Percentiles rank a stretch among this genome's conserved stretches.
These are phyloP conservation scores for Drosophila tropicalis DNA, from an alignment of 1,140 invertebrate genomes.

Conservation along the genomic window DNA sequence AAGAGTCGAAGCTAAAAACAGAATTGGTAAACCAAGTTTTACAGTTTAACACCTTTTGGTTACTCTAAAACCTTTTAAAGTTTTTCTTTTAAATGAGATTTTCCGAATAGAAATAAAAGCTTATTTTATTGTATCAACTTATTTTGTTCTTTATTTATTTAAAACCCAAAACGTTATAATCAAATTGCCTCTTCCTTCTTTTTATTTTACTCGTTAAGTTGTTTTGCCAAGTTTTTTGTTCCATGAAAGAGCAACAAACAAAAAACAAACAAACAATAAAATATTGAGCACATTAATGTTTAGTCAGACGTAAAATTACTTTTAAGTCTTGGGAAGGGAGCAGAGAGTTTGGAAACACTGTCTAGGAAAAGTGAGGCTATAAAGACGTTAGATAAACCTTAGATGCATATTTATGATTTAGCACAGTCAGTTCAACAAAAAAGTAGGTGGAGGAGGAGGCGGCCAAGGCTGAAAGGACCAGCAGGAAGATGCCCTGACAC, in stretches of 20 bases:
- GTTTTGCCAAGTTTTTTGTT: constrained; percentile 32
- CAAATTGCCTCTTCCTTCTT: background rate
- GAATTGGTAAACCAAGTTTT: no score
- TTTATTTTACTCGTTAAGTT: constrained; percentile 58
- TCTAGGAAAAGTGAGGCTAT: constrained; percentile 40
- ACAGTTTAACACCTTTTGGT: no score
- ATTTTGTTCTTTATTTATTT: background rate
- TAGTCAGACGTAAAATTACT: constrained; percentile 84
- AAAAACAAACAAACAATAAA: constrained; percentile 83
- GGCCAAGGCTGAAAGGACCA: background rate
- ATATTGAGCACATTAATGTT: constrained; percentile 83
- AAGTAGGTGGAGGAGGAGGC: constrained; percentile 28
- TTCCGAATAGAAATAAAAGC: background rate
- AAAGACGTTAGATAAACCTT: constrained; percentile 79
- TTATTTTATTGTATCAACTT: constrained; percentile 16
- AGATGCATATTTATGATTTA: constrained; percentile 81
- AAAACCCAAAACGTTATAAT: constrained; percentile 1
- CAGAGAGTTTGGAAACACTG: constrained; percentile 40
- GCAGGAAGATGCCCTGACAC: constrained; percentile 24
- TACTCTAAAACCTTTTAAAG: no score
- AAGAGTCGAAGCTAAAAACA: constrained; percentile 38
- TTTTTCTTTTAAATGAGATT: no score
- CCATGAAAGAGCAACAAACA: constrained; percentile 63
- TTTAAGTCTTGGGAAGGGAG: constrained; percentile 67
- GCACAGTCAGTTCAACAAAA: constrained; percentile 44